Conservation (phyloP, 1,140 invertebrate species). For the Drosophila nebulosa region DNA sequence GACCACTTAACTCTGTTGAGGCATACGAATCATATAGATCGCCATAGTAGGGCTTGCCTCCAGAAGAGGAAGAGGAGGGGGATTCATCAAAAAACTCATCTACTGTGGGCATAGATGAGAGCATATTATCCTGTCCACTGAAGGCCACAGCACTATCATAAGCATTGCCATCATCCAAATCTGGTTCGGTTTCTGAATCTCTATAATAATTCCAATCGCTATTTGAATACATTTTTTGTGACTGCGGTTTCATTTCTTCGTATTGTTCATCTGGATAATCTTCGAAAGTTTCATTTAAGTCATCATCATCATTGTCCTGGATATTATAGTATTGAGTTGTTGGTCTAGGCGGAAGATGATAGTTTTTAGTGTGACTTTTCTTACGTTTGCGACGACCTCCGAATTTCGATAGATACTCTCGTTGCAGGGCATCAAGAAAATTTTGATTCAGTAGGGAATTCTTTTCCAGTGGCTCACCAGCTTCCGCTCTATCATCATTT, state of each 20-base stretch:
- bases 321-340: constrained; percentile 26
- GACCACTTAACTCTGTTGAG: background rate
- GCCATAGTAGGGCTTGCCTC: constrained; percentile 19
- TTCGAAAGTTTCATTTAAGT: constrained; percentile 30
- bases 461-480: constrained; percentile 35
- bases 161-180: constrained; percentile 19
- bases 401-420: constrained; percentile 53
- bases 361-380: constrained; percentile 30
- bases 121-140: constrained; percentile 43
- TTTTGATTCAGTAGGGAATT: constrained; percentile 55
- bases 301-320: constrained; percentile 6
- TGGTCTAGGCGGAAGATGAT: background rate
- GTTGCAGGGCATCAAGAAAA: constrained; percentile 62
- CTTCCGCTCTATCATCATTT: background rate
- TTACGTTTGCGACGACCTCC: constrained; percentile 48
- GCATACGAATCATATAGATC: constrained; percentile 40
- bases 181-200: constrained; percentile 3
- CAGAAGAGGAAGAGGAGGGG: background rate
- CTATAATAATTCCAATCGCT: constrained; percentile 22
- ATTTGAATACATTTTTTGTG: background rate
- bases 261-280: constrained; percentile 37
- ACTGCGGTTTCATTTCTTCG: constrained; percentile 18
- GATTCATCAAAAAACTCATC: constrained; percentile 46
- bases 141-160: constrained; percentile 58
- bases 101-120: constrained; percentile 39